Base-by-base conservation (phyloP, 1,140 invertebrate species). In the Helicoverpa armigera region DNA sequence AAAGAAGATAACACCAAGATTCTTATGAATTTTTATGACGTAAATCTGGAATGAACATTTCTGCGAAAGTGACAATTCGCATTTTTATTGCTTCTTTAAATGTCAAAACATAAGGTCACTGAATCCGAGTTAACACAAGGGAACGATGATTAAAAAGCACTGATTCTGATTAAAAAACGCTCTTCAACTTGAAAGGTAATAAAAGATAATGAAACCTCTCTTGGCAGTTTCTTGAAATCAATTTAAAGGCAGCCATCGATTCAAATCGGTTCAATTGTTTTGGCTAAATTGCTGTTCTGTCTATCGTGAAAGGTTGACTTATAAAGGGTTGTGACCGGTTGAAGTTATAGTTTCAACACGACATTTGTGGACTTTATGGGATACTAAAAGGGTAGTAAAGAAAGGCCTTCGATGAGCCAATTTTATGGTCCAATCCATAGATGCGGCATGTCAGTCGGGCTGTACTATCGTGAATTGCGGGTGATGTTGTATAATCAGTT, bases 181-280 rank as follows among this genome's bases (percentile, higher is more conserved):
- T 31, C 23, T 5, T 23, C 58, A 31, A 63, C 12, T 3, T 12
- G 18, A 61, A 63, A 73, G 70, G 56, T 63, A 60, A 61, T 54
- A 48, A 76, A 76, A 63, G 48, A 76, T 76, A 65, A 76, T 63
- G 74, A 76, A 63, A 14, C 10, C 43, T 63, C 23, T 76, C 31
- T 69, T 43, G 35, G 43, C n/a, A 50, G 31, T n/a, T 43, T 48
- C n/a, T 67, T 23, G 12, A 69, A 31, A 23, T 69, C 43, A n/a
- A 69, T 50, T 67, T 23, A 43, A 50, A 69, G 43, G 18, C 48
- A 31, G 23, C 58, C 11, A 50, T 50, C 23, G 65, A 69, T 50
- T 18, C 48, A 50, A 69, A 50, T 69, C 35, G 16, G 31, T 4
- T n/a, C 9, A 14, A 69, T 50, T 69, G 43, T 12, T 61, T 69